Percentiles rank a stretch among this genome's conserved stretches.
These are phyloP conservation scores for Eilema depressum DNA, from an alignment of 2,888 invertebrate genomes.

Conservation along the genomic window DNA sequence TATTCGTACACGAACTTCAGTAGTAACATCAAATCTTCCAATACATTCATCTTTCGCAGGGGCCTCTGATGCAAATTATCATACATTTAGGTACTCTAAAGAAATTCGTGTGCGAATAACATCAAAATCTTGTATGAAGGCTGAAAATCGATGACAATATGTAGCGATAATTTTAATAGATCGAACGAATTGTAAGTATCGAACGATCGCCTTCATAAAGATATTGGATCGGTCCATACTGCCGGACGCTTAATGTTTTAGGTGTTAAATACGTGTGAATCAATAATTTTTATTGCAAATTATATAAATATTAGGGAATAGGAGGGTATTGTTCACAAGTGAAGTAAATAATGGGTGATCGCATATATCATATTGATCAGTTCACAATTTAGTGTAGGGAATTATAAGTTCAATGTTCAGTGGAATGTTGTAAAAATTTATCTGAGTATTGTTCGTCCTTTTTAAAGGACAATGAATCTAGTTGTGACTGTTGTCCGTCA, in stretches of 20 bases:
- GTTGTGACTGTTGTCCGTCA: constrained; percentile 54
- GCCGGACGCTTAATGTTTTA: constrained; percentile 52
- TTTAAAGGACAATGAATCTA: constrained; percentile 37
- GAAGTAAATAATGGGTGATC: constrained; percentile 46
- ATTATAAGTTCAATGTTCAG: constrained; percentile 44
- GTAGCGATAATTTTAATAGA: constrained; percentile 67
- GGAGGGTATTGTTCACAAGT: constrained; percentile 41
- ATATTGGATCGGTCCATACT: constrained; percentile 58
- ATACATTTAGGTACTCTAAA: constrained; percentile 42
- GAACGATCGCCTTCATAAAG: constrained; percentile 59
- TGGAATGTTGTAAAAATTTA: constrained; percentile 42
- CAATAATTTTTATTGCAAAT: constrained; percentile 43
- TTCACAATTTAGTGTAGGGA: constrained; percentile 43
- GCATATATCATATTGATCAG: constrained; percentile 52
- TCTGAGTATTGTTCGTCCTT: constrained; percentile 46
- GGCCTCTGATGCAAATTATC: constrained; percentile 32
- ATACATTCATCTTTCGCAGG: constrained; percentile 42
- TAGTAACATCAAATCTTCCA: constrained; percentile 39
- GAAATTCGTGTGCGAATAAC: constrained; percentile 70
- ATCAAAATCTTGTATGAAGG: constrained; percentile 64
- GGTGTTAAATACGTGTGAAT: constrained; percentile 46
- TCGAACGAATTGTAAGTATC: constrained; percentile 57
- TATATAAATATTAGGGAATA: constrained; percentile 46
- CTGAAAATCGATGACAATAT: constrained; percentile 73
- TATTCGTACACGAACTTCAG: constrained; percentile 72